These are phyloP conservation scores for Epinotia ramella DNA, from an alignment of 2,888 invertebrate genomes.

Conservation along the genomic window DNA sequence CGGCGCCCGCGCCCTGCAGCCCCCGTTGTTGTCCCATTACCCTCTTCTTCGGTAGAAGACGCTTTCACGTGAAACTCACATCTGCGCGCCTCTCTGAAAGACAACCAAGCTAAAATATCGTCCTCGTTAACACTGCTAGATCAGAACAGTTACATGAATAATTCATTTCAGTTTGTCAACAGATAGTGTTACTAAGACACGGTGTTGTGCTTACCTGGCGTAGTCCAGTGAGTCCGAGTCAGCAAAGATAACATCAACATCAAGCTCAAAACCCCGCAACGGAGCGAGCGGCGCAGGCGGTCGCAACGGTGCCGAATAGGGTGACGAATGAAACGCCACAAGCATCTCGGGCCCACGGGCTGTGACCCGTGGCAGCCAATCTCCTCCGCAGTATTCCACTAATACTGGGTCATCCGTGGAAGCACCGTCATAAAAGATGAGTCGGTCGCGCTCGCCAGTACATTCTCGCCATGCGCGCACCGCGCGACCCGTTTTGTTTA, in stretches of 20 bases:
- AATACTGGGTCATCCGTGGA: slow-evolving; percentile 93
- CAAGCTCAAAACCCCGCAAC: slow-evolving; percentile 92
- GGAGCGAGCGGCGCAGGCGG: slow-evolving; percentile 86
- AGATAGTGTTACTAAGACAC: too few relatives aligned
- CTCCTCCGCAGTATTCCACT: slow-evolving; percentile 95
- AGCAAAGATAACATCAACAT: slow-evolving; percentile 94
- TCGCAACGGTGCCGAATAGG: slow-evolving; percentile 92
- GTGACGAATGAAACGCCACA: slow-evolving; percentile 94
- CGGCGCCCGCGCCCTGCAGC: slow-evolving; percentile 88
- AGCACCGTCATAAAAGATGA: slow-evolving; percentile 94
- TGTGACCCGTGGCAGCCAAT: slow-evolving; percentile 91
- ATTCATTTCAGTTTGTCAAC: too few relatives aligned
- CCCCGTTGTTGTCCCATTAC: slow-evolving; percentile 57
- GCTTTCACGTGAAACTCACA: slow-evolving; percentile 93
- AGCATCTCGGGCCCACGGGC: slow-evolving; percentile 92
- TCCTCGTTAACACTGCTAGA: too few relatives aligned
- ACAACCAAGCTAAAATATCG: not conserved
- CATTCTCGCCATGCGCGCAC: slow-evolving; percentile 94
- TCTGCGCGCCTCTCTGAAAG: slow-evolving; percentile 79
- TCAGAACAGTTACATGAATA: too few relatives aligned
- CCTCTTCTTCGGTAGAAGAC: slow-evolving; percentile 87
- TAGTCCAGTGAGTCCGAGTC: slow-evolving; percentile 95
- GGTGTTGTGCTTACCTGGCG: slow-evolving; percentile 77
- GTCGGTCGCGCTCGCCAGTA: slow-evolving; percentile 91
- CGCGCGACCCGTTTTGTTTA: slow-evolving; percentile 89